These are phyloP conservation scores for Oithona nana DNA, from an alignment of 2,888 invertebrate species.

Conservation along the genomic window DNA sequence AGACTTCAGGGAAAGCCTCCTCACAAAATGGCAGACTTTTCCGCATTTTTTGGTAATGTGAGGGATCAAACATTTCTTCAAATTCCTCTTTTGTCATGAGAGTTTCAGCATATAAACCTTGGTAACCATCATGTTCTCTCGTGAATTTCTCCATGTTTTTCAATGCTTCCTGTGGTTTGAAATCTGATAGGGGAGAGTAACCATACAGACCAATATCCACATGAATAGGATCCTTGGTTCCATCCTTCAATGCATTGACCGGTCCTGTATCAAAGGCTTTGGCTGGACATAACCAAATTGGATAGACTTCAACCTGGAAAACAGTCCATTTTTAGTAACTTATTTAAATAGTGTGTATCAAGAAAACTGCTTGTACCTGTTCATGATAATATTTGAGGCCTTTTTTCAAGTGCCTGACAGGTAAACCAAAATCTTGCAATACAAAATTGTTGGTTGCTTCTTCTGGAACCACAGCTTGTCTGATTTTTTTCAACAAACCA, in stretches of 20 bases:
- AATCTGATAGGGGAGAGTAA: conserved; percentile 41
- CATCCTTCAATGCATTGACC: conserved; percentile 6
- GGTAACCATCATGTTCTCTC: conserved; percentile 38
- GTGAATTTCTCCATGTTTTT: conserved; percentile 49
- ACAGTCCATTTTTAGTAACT: too few relatives aligned
- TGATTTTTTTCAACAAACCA: not conserved
- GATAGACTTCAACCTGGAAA: not conserved
- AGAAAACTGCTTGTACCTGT: too few relatives aligned
- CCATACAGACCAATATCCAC: conserved; percentile 65
- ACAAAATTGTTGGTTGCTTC: not conserved
- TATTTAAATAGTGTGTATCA: too few relatives aligned
- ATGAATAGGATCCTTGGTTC: conserved; percentile 39
- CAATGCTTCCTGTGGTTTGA: conserved; percentile 43
- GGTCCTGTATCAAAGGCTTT: not conserved
- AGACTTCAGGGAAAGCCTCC: conserved; percentile 56
- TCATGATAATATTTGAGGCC: conserved; percentile 25
- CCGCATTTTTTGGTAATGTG: conserved; percentile 41
- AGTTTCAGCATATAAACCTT: conserved; percentile 55
- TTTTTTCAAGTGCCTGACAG: conserved; percentile 38
- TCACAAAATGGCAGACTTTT: conserved; percentile 36
- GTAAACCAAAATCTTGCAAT: conserved; percentile 47
- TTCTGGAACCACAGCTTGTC: not conserved
- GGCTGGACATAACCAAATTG: conserved; percentile 10
- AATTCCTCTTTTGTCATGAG: conserved; percentile 53
- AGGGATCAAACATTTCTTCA: conserved; percentile 55